These are phyloP conservation scores for Cichlasoma orientale DNA, from an alignment of 2,797 vertebrate genomes.

Conservation along the genomic window DNA sequence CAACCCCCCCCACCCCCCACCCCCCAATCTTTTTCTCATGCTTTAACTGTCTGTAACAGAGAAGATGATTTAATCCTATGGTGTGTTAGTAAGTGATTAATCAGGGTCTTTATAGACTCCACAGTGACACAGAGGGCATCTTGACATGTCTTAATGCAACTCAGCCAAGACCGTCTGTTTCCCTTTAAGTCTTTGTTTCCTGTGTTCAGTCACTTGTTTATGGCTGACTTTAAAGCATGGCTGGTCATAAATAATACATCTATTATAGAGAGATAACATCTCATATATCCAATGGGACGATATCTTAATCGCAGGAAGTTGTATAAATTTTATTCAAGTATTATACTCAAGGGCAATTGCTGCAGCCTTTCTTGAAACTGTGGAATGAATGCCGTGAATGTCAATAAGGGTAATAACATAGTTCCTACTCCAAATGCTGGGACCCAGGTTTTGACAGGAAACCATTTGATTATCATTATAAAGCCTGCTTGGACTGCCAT, in stretches of 20 bases:
- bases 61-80: slow-evolving; percentile 41
- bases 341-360: slow-evolving; percentile 57
- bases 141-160: slow-evolving; percentile 21
- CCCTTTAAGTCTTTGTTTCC: slow-evolving; percentile 47
- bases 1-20: not conserved
- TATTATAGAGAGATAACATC: slow-evolving; percentile 50
- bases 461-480: slow-evolving; percentile 25
- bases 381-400: slow-evolving; percentile 38
- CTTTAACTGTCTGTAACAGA: slow-evolving; percentile 49
- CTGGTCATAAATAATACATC: slow-evolving; percentile 62
- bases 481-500: slow-evolving; percentile 12
- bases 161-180: slow-evolving; percentile 25
- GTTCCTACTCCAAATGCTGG: slow-evolving; percentile 11
- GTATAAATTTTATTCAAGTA: slow-evolving; percentile 54
- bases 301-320: slow-evolving; percentile 57
- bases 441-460: slow-evolving; percentile 27
- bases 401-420: slow-evolving; percentile 42
- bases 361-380: slow-evolving; percentile 38
- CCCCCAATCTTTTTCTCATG: not conserved
- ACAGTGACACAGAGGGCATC: slow-evolving; percentile 28
- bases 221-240: slow-evolving; percentile 50
- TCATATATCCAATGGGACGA: slow-evolving; percentile 46
- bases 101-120: slow-evolving; percentile 55
- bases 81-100: slow-evolving; percentile 64
- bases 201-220: slow-evolving; percentile 55